Evolutionary conservation across 2,888 invertebrate genomes (phyloP).

Genomic region (Philhelius pedissequus): DNA sequence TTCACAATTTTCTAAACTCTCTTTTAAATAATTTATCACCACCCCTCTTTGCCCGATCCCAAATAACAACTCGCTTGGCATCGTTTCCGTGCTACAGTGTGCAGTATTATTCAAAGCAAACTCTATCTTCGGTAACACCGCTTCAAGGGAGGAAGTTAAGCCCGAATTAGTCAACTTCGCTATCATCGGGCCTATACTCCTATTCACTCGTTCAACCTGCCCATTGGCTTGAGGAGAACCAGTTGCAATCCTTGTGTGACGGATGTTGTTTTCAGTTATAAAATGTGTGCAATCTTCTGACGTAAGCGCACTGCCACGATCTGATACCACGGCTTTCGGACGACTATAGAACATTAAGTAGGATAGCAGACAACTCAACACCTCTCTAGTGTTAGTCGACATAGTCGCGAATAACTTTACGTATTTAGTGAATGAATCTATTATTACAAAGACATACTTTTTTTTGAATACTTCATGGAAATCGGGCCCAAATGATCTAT

Average conservation of each 20-base stretch:
- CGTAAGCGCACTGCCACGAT: constrained; percentile 27
- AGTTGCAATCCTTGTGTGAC: constrained; percentile 6
- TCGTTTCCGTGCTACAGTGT: too few species aligned
- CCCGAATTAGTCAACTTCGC: constrained; percentile 13
- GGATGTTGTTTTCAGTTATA: constrained; percentile 12
- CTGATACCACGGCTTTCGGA: constrained; percentile 7
- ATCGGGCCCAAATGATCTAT: too few species aligned
- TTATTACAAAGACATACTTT: constrained; percentile 28
- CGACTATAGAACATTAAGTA: constrained; percentile 21
- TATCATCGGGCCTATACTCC: background rate
- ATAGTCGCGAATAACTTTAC: constrained; percentile 61
- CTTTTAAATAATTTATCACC: constrained; percentile 61
- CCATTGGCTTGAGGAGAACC: constrained; percentile 41
- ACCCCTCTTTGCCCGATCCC: too few species aligned
- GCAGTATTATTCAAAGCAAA: too few species aligned
- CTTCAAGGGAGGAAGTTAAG: too few species aligned
- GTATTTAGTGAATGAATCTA: constrained; percentile 8
- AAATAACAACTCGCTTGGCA: too few species aligned
- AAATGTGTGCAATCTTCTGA: constrained; percentile 10
- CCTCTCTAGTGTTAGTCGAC: constrained; percentile 25
- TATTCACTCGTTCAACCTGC: constrained; percentile 19
- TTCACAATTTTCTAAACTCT: background rate
- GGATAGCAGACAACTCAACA: constrained; percentile 5
- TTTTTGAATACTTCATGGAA: too few species aligned
- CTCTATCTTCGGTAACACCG: too few species aligned